These are phyloP conservation scores for Gallinago media DNA, from an alignment of 2,113 vertebrate species.

Conservation along the genomic window DNA sequence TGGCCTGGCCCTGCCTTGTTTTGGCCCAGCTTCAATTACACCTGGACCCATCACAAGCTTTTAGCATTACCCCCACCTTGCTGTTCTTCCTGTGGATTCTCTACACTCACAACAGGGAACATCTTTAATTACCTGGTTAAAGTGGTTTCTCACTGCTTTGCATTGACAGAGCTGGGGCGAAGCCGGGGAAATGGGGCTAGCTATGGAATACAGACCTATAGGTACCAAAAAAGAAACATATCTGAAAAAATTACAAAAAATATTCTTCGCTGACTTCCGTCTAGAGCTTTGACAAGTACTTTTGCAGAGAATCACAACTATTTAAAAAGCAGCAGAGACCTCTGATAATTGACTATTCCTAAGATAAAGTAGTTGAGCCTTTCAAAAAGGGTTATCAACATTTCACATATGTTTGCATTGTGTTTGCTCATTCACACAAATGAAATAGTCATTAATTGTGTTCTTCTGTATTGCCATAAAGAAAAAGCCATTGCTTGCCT, in stretches of 20 bases:
- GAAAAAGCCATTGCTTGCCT: not conserved
- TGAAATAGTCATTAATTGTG: not conserved
- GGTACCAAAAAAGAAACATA: not conserved
- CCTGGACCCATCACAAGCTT: not conserved
- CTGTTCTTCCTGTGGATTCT: not conserved
- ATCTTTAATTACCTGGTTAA: not conserved
- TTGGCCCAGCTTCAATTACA: not conserved
- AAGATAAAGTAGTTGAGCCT: not conserved
- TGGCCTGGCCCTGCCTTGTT: not conserved
- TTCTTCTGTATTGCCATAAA: not conserved
- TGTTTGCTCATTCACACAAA: not conserved
- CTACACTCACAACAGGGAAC: not conserved
- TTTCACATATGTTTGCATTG: not conserved
- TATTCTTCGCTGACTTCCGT: not conserved
- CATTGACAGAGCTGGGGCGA: not conserved
- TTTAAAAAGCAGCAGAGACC: not conserved
- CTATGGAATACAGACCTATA: rapidly evolving
- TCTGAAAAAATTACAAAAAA: not conserved
- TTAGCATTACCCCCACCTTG: not conserved
- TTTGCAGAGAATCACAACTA: not conserved
- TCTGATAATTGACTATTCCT: not conserved
- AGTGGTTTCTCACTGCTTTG: not conserved
- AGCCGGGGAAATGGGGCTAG: not conserved
- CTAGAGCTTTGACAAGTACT: not conserved
- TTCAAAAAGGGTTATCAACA: not conserved